phyloP scores from a whole-genome alignment of 2,888 invertebrate species.

The Perizoma affinitatum region DNA sequence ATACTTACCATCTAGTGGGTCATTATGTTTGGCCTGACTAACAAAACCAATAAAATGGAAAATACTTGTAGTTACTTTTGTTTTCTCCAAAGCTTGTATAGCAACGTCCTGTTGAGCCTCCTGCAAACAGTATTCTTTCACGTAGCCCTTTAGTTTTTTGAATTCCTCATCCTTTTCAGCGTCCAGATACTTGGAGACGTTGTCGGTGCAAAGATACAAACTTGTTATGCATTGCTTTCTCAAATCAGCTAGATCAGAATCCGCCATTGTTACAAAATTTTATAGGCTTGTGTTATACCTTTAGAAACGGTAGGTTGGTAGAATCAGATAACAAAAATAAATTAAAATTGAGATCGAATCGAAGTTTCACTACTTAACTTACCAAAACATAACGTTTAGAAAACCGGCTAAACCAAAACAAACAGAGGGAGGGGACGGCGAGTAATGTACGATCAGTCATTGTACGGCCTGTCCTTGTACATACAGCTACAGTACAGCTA shows the following conservation, averaged over 20 bases:
- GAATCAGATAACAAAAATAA: no score
- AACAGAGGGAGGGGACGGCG: no score
- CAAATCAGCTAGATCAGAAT: slow-evolving; percentile 62
- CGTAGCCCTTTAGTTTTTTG: slow-evolving; percentile 57
- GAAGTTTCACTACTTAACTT: no score
- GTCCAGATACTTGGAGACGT: slow-evolving; percentile 69
- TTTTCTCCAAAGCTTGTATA: slow-evolving; percentile 62
- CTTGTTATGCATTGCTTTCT: slow-evolving; percentile 70
- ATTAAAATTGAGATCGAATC: no score
- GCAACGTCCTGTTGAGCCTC: slow-evolving; percentile 67
- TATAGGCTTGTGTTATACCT: background rate
- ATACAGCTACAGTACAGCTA: no score
- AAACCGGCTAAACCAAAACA: no score
- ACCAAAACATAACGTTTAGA: no score
- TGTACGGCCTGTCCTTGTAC: no score
- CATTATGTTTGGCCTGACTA: no score
- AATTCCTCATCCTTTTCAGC: slow-evolving; percentile 63
- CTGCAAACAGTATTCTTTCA: slow-evolving; percentile 63
- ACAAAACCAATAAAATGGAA: no score
- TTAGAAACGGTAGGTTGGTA: background rate
- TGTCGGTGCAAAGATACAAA: slow-evolving; percentile 67
- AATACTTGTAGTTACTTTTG: slow-evolving; percentile 48
- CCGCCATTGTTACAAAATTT: slow-evolving; percentile 44
- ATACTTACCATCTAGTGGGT: no score
- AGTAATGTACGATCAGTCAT: no score